Base-by-base conservation (phyloP, 2,113 vertebrate genomes). In the Ammodytes marinus region DNA sequence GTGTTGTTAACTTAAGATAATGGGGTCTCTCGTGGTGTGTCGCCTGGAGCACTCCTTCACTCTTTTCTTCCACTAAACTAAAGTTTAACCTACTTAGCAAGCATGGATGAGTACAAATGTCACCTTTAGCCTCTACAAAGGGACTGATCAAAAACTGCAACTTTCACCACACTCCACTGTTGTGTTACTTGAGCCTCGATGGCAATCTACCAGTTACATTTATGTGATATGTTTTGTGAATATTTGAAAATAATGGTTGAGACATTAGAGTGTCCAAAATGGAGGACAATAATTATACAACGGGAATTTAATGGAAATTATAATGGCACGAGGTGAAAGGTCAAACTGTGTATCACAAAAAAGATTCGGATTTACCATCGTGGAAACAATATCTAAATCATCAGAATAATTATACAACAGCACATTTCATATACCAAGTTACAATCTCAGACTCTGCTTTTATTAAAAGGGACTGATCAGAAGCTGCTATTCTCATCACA, bases 41-140 rank as follows among this genome's bases (percentile, higher is more conserved):
- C 11, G 15, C 9, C 52, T 2, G 53, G 8, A 66, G 53, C 52
- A 15, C 13, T 49, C 6, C 27, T 40, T 64, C 58, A 27, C 47
- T 15, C 7, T 19, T 0, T 8, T 79, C 66, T 27, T 55, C 76
- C 45, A 57, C 40, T 58, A 35, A 49, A 72, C 35, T 27, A 27
- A 27, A 68, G 42, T 35, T 46, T 40, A 72, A 53, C 66, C 27
- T 71, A 59, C 66, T 71, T 42, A 17, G 54, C 55, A 43, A 50
- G 52, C 5, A 57, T 13, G 11, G 69, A 65, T 14, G 8, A 27
- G 5, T 0, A 19, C 8, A 19, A 6, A 40, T 19, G 55, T 49
- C 6, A 42, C 27, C 27, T 27, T 3, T 15, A 53, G 12, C 27
- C 59, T 64, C 45, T 10, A 47, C 9, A 19, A 35, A 74, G 37